Evolutionary conservation across 2,888 invertebrate genomes (phyloP), one percentile per base, ranked within the genome.

Genomic region (Scrobipalpa costella): DNA sequence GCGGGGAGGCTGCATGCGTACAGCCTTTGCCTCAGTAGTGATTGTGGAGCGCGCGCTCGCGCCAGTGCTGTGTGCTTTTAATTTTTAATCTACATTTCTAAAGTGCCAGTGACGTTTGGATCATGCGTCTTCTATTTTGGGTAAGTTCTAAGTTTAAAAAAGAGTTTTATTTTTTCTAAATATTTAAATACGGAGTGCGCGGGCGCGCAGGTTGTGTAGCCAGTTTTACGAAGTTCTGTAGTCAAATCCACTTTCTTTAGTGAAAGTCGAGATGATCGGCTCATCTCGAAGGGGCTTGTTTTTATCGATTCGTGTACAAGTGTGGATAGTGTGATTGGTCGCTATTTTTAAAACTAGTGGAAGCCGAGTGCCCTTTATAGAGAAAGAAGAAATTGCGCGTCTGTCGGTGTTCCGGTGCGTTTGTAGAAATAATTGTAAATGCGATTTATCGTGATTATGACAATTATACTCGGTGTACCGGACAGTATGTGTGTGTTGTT

Each of bases 81-180:
- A 69, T 71, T 71, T 76, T 76, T 73, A 68, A 72, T 76, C 80
- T 80, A 79, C 74, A 78, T 80, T 77, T 77, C 77, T 71, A 69
- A 73, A 81, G 88, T 87, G 86, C 74, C 80, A 61, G 86, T 87
- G 85, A 64, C 63, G 49, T 73, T 80, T 81, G 90, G 89, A 88
- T 89, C 77, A 91, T 91, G 90, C 84, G 90, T 85, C 86, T 86
- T 68, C 78, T 83, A 78, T 86, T 84, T 87, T 90, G 88, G 90
- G 90, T 91, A 79, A 80, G 90, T 82, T 76, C 33, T 19, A 33
- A 55, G 1, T 33, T 11, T 33, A 55, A 33, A 13, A 15, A 33
- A 33, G 33, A 7, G 27, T 55, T 55, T 6, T 27, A n/a, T 34
- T 55, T 52, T 55, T 27, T 63, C 8, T 33, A 50, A 61, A 52